A percentile compares a stretch with the other conserved stretches of the same genome.
These are phyloP conservation scores for Corythucha ciliata DNA, from an alignment of 2,888 invertebrate species.

Conservation along the genomic window DNA sequence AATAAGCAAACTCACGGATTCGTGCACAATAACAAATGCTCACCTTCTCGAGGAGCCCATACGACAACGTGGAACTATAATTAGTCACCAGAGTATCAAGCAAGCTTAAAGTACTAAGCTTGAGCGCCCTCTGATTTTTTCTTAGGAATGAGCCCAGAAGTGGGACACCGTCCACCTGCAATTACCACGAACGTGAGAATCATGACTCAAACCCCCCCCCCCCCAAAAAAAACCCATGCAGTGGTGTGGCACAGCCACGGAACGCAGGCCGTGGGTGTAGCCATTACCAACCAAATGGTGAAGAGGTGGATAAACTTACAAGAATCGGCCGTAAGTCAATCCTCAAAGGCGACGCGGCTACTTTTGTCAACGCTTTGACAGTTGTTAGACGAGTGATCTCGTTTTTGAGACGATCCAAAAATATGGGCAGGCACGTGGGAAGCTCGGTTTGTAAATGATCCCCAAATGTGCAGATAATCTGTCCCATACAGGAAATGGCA, in stretches of 20 bases:
- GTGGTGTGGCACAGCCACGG: too few relatives aligned
- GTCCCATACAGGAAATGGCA: slow-evolving; percentile 94
- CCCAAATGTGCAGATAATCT: slow-evolving; percentile 75
- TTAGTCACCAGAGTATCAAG: slow-evolving; percentile 84
- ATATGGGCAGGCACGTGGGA: slow-evolving; percentile 80
- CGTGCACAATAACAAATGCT: not conserved
- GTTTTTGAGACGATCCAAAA: slow-evolving; percentile 87
- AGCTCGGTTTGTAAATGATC: slow-evolving; percentile 53
- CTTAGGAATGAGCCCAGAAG: slow-evolving; percentile 87
- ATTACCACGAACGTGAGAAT: slow-evolving; percentile 36
- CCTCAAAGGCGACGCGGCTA: slow-evolving; percentile 79
- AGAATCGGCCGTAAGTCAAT: slow-evolving; percentile 75
- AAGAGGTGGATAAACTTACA: slow-evolving; percentile 43
- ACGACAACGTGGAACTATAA: slow-evolving; percentile 61
- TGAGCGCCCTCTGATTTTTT: slow-evolving; percentile 92
- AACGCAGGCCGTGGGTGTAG: not conserved
- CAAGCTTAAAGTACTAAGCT: slow-evolving; percentile 79
- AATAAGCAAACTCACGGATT: too few relatives aligned
- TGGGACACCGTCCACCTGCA: slow-evolving; percentile 75
- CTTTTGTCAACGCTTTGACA: slow-evolving; percentile 89
- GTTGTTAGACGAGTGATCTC: slow-evolving; percentile 95
- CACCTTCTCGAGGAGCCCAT: slow-evolving; percentile 63
- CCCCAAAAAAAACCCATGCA: not conserved
- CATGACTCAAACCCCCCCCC: not conserved
- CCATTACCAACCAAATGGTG: not conserved